Percentiles rank a stretch among this genome's conserved stretches.
These are phyloP conservation scores for Uropetala carovei DNA, from an alignment of 2,888 invertebrate species.

Conservation along the genomic window DNA sequence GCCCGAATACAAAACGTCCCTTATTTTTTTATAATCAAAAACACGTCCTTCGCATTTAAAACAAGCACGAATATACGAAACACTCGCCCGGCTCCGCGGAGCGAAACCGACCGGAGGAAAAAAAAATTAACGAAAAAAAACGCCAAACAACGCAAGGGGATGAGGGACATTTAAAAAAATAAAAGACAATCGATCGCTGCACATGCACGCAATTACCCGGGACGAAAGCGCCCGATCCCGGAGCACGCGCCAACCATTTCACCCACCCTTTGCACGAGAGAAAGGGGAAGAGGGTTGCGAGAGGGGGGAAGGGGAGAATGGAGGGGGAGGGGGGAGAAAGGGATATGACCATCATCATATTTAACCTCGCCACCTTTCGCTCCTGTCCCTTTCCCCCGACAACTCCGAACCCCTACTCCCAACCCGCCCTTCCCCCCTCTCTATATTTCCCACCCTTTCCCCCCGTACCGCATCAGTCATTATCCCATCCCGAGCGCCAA, in stretches of 20 bases:
- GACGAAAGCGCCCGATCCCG: conserved; percentile 4
- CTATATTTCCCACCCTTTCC: not conserved
- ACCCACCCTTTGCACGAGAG: not conserved
- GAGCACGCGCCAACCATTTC: conserved; percentile 53
- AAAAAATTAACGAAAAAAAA: not conserved
- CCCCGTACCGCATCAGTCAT: conserved; percentile 32
- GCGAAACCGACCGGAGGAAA: not conserved
- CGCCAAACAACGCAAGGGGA: not conserved
- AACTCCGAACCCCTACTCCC: not conserved
- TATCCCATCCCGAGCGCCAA: conserved; percentile 2
- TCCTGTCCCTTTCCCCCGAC: not conserved
- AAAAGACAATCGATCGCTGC: conserved; percentile 6
- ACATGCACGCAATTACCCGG: conserved; percentile 34
- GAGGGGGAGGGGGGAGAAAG: not conserved
- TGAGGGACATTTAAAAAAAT: not conserved
- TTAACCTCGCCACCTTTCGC: conserved; percentile 10
- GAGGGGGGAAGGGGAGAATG: not conserved
- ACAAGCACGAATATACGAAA: not conserved
- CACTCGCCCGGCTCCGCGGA: not conserved
- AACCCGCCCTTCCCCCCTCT: not conserved
- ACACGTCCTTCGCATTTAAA: conserved; percentile 40
- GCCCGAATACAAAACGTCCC: conserved; percentile 23
- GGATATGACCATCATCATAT: not conserved
- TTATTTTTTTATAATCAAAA: conserved; percentile 25
- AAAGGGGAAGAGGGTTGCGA: not conserved